Evolutionary conservation across 1,140 invertebrate species (phyloP).

Genomic region (Ceratosolen solmsi): DNA sequence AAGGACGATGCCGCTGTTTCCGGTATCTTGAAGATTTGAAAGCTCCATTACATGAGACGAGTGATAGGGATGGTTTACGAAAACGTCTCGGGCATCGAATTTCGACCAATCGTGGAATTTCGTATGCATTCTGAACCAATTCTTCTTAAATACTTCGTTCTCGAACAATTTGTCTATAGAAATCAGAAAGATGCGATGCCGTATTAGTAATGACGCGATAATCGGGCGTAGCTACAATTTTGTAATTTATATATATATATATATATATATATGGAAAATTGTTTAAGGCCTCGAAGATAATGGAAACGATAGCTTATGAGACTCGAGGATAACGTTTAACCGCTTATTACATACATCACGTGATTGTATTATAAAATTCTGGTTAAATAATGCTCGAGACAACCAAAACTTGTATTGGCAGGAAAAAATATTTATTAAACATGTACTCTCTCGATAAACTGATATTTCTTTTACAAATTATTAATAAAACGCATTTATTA

Average conservation of each 20-base stretch:
- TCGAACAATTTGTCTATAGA: not conserved
- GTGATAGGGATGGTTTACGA: not conserved
- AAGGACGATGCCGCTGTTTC: not conserved
- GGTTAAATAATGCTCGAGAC: not conserved
- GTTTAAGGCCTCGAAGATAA: not conserved
- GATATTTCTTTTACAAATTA: not conserved
- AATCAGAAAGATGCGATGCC: not conserved
- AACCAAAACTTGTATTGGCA: not conserved
- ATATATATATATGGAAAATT: not conserved
- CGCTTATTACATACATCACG: not conserved
- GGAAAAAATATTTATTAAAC: constrained; percentile 26
- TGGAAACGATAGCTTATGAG: not conserved
- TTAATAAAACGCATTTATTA: not conserved
- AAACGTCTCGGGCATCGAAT: not conserved
- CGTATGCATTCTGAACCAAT: not conserved
- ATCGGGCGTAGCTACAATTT: not conserved
- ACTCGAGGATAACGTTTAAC: constrained; percentile 12
- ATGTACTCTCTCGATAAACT: not conserved
- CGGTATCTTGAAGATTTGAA: not conserved
- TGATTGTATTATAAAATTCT: not conserved
- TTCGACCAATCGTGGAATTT: not conserved
- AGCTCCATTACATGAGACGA: not conserved
- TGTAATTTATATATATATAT: not conserved
- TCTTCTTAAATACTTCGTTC: not conserved
- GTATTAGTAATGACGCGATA: not conserved